These are phyloP conservation scores for Dasysyrphus albostriatus DNA, from an alignment of 2,888 invertebrate species.

Conservation along the genomic window DNA sequence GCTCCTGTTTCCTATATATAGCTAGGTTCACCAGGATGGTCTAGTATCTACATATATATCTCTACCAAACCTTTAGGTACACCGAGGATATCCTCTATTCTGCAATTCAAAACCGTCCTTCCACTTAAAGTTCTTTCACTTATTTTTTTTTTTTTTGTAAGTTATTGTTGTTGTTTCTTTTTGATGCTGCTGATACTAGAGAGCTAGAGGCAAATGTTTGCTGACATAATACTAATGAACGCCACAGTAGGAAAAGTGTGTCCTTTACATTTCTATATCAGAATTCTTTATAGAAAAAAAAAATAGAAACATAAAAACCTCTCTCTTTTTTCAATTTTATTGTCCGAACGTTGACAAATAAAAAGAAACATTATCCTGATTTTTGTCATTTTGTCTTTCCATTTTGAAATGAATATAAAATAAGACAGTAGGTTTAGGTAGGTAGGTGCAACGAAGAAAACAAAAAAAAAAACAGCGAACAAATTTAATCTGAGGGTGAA, in stretches of 20 bases:
- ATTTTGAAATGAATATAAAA: constrained; percentile 17
- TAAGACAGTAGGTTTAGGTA: neutral
- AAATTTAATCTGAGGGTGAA: constrained; percentile 35
- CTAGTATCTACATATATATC: neutral
- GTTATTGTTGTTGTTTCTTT: constrained; percentile 1
- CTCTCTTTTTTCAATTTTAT: constrained; percentile 45
- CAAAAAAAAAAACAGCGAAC: neutral
- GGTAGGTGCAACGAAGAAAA: neutral
- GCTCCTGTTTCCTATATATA: neutral
- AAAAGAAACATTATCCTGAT: constrained; percentile 60
- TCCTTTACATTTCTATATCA: constrained; percentile 7
- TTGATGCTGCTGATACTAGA: constrained; percentile 18
- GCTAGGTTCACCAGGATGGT: neutral
- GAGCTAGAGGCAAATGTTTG: constrained; percentile 63
- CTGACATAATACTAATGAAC: constrained; percentile 69
- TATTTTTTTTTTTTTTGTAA: constrained; percentile 45
- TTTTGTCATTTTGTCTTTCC: constrained; percentile 40
- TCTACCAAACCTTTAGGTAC: neutral
- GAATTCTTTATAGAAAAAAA: neutral
- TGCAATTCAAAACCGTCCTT: constrained; percentile 14
- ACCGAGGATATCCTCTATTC: constrained; percentile 17
- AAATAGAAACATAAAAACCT: constrained; percentile 7
- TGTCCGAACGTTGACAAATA: constrained; percentile 52
- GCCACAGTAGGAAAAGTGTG: constrained; percentile 18
- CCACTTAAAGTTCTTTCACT: constrained; percentile 18